These are phyloP conservation scores for Drosophila macrospina DNA, from an alignment of 2,888 invertebrate genomes.

Conservation along the genomic window DNA sequence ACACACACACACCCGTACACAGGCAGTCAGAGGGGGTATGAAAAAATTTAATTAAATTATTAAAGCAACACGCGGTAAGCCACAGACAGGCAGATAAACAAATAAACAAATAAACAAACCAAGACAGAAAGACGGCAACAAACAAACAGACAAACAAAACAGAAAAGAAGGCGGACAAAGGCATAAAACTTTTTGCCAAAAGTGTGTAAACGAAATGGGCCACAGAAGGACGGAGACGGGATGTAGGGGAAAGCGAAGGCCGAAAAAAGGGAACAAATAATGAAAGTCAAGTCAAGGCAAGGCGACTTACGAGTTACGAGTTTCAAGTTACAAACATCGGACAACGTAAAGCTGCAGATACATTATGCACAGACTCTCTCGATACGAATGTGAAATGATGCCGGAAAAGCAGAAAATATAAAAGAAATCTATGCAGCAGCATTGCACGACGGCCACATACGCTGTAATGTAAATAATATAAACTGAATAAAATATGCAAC, in stretches of 20 bases:
- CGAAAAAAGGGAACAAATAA: conserved; percentile 50
- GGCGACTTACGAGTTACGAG: conserved; percentile 39
- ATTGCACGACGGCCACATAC: conserved; percentile 20
- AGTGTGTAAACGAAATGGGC: conserved; percentile 11
- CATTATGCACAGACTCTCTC: conserved; percentile 73
- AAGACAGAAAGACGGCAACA: conserved; percentile 42
- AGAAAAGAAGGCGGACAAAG: conserved; percentile 27
- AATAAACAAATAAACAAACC: conserved; percentile 45
- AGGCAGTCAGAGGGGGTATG: not conserved
- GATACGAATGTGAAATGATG: conserved; percentile 54
- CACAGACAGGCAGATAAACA: conserved; percentile 60
- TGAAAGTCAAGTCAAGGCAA: conserved; percentile 55
- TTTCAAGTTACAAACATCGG: conserved; percentile 50
- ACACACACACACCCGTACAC: conserved; percentile 12
- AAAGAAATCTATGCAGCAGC: conserved; percentile 5
- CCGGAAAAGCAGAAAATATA: conserved; percentile 36
- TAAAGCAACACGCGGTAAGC: conserved; percentile 69
- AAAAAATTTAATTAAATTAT: conserved; percentile 74
- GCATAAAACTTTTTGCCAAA: conserved; percentile 61
- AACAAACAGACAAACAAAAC: conserved; percentile 43
- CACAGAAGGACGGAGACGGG: no score
- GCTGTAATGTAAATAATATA: not conserved
- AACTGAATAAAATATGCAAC: no score
- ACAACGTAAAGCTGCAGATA: conserved; percentile 62
- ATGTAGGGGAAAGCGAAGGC: conserved; percentile 1